These are phyloP conservation scores for Cylloceria caligata DNA, from an alignment of 2,888 invertebrate species.

Conservation along the genomic window DNA sequence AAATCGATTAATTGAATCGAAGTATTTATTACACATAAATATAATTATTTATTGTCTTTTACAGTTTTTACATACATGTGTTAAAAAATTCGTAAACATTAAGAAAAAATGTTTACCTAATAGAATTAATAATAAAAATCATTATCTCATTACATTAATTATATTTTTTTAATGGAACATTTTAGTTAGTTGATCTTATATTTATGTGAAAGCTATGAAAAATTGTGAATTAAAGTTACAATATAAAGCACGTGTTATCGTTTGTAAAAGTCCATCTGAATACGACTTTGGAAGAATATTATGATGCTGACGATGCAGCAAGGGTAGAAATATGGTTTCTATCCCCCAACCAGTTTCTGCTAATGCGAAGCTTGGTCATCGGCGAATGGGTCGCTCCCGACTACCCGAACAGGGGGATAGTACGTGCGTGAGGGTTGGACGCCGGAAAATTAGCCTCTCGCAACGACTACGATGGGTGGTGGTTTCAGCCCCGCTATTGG, in stretches of 20 bases:
- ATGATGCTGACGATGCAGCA: constrained; percentile 2
- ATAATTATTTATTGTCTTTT: too few relatives aligned
- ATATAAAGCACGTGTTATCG: neutral
- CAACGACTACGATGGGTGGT: constrained; percentile 27
- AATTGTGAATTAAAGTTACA: neutral
- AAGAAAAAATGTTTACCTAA: too few relatives aligned
- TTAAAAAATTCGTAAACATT: too few relatives aligned
- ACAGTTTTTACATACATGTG: too few relatives aligned
- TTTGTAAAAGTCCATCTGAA: constrained; percentile 1
- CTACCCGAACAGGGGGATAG: neutral
- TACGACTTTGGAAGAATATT: constrained; percentile 9
- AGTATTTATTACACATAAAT: too few relatives aligned
- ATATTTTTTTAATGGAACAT: too few relatives aligned
- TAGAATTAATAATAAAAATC: too few relatives aligned
- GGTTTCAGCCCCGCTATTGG: constrained; percentile 9
- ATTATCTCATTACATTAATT: too few relatives aligned
- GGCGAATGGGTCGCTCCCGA: neutral
- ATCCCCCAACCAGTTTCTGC: neutral
- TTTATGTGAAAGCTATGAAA: neutral
- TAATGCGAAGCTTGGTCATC: constrained; percentile 16
- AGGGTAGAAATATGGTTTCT: constrained; percentile 7
- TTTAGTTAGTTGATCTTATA: neutral
- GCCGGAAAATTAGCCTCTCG: constrained; percentile 50
- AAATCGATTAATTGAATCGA: too few relatives aligned
- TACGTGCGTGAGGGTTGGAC: constrained; percentile 41